Percentiles rank a stretch among this genome's conserved stretches.
phyloP scores from a whole-genome alignment of 2,797 vertebrate genomes.

The Oreochromis mossambicus region DNA sequence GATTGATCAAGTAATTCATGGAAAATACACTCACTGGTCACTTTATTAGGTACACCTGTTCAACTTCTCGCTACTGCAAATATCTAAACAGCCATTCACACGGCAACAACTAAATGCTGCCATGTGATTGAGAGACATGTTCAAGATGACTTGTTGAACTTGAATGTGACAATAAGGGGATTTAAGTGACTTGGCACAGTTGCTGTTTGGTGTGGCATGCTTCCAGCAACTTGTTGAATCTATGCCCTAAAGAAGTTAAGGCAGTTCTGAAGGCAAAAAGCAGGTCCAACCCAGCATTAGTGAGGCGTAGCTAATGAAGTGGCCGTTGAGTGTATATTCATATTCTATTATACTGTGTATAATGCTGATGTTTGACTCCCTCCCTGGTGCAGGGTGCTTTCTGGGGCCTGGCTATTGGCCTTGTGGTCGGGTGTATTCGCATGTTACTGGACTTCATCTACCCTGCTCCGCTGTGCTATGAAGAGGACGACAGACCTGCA shows the following conservation, averaged over 20 bases:
- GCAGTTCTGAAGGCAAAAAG: not conserved
- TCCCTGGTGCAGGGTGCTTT: conserved; percentile 84
- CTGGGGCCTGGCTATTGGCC: conserved; percentile 83
- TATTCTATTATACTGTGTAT: not conserved
- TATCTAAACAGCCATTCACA: not conserved
- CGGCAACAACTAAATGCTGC: not conserved
- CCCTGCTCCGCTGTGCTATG: conserved; percentile 77
- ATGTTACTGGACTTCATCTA: conserved; percentile 92
- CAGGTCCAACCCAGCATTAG: not conserved
- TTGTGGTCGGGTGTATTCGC: conserved; percentile 80
- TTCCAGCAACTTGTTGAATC: not conserved
- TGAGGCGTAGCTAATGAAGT: not conserved
- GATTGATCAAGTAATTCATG: not conserved
- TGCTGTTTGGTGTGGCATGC: not conserved
- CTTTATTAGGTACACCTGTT: not conserved
- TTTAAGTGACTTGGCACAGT: not conserved
- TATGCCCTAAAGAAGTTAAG: not conserved
- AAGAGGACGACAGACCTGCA: conserved; percentile 80
- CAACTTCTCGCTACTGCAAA: not conserved
- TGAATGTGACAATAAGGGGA: not conserved
- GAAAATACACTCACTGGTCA: not conserved
- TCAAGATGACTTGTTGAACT: not conserved
- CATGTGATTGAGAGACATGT: not conserved
- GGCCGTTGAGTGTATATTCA: not conserved
- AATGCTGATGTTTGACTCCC: not conserved